Percentiles rank a stretch among this genome's conserved stretches.
phyloP scores from a whole-genome alignment of 2,113 vertebrate genomes.

The Mus pahari region DNA sequence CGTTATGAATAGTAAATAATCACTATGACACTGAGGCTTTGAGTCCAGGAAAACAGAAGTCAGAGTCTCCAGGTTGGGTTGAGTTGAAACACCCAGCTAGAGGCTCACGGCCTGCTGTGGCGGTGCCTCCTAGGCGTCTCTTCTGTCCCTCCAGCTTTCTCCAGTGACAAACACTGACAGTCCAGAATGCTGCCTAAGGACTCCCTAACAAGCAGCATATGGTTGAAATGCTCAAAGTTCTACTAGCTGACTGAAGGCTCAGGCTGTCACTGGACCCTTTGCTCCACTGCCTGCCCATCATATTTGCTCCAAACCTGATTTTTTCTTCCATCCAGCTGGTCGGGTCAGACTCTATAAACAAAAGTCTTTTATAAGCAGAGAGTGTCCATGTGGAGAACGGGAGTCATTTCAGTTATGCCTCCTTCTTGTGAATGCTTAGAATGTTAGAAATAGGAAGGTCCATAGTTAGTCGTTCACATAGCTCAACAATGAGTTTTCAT shows the following conservation, averaged over 20 bases:
- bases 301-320: not conserved
- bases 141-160: not conserved
- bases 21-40: not conserved
- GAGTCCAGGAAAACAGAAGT: constrained; percentile 1
- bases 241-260: not conserved
- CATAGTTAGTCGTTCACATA: not conserved
- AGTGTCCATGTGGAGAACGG: not conserved
- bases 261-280: not conserved
- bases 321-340: not conserved
- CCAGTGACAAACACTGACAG: not conserved
- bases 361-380: not conserved
- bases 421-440: not conserved
- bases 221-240: not conserved
- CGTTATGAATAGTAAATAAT: not conserved
- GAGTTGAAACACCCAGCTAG: not conserved
- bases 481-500: not conserved
- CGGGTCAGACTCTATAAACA: not conserved
- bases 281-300: not conserved
- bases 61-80: not conserved
- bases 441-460: not conserved
- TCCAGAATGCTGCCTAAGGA: not conserved
- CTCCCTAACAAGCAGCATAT: not conserved
- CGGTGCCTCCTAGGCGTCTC: not conserved
- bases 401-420: not conserved
- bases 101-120: not conserved